phyloP scores from a whole-genome alignment of 2,113 vertebrate species.

The Bettongia penicillata region DNA sequence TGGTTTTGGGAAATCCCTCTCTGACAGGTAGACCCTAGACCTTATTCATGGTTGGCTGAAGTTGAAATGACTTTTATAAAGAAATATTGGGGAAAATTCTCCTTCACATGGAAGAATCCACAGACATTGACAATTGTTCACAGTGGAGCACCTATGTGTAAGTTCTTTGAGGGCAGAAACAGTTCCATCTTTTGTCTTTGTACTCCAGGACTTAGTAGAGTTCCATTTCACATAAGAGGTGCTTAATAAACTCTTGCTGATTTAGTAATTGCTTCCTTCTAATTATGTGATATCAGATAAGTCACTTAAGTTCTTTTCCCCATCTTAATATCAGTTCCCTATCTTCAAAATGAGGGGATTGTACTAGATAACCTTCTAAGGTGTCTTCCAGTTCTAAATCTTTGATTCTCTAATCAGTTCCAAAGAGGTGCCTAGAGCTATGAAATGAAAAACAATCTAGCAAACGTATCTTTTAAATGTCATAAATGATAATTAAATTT shows the following conservation, averaged over 20 bases:
- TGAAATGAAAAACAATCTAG: conserved; percentile 8
- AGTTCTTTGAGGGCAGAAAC: neutral
- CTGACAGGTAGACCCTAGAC: neutral
- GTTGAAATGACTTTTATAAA: neutral
- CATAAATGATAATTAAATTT: conserved; percentile 22
- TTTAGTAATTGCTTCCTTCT: neutral
- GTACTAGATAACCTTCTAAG: neutral
- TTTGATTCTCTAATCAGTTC: neutral
- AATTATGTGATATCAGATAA: neutral
- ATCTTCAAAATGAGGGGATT: neutral
- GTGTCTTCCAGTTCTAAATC: neutral
- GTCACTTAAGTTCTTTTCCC: neutral
- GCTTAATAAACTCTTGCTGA: neutral
- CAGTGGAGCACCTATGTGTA: neutral
- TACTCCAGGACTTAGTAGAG: neutral
- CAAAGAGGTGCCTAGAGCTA: neutral
- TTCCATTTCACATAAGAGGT: neutral
- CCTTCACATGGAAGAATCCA: neutral
- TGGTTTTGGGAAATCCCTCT: neutral
- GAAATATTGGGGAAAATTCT: conserved; percentile 17
- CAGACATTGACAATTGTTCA: neutral
- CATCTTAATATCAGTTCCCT: neutral
- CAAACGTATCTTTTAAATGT: conserved; percentile 24
- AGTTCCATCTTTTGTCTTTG: neutral
- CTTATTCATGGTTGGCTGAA: neutral